Conservation (phyloP, 2,797 vertebrate genomes). For the Microcaecilia unicolor region DNA sequence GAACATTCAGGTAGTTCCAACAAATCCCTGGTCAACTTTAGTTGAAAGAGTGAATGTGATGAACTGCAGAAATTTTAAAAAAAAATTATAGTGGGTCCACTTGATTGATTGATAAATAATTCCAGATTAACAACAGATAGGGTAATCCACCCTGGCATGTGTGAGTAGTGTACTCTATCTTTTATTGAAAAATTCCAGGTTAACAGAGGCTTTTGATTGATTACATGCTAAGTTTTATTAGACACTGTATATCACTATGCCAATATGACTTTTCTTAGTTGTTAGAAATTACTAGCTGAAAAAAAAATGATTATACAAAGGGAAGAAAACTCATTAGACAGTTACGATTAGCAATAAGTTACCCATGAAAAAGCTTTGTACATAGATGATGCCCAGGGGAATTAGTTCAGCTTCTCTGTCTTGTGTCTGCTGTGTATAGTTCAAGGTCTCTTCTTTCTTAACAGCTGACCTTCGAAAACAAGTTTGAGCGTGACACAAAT, state of each 20-base stretch:
- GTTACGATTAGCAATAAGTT: constrained; percentile 54
- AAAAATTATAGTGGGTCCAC: no score
- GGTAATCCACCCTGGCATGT: no score
- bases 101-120: no score
- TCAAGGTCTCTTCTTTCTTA: constrained; percentile 2
- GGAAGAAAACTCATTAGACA: constrained; percentile 50
- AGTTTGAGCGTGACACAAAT: constrained; percentile 16
- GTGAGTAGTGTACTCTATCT: constrained; percentile 15
- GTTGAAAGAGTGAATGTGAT: no score
- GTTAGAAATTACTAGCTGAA: constrained; percentile 42
- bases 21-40: no score
- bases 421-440: constrained; percentile 25
- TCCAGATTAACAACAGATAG: no score
- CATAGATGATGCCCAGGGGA: constrained; percentile 51
- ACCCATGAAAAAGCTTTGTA: constrained; percentile 41
- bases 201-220: constrained; percentile 46
- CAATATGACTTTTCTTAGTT: constrained; percentile 62
- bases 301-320: constrained; percentile 30
- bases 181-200: constrained; percentile 19
- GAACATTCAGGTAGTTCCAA: no score
- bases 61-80: no score
- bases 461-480: constrained; percentile 27
- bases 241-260: constrained; percentile 60
- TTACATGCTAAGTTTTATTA: constrained; percentile 40
- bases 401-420: constrained; percentile 34